Base-by-base conservation (phyloP, 2,888 invertebrate species). In the Bembecia ichneumoniformis region DNA sequence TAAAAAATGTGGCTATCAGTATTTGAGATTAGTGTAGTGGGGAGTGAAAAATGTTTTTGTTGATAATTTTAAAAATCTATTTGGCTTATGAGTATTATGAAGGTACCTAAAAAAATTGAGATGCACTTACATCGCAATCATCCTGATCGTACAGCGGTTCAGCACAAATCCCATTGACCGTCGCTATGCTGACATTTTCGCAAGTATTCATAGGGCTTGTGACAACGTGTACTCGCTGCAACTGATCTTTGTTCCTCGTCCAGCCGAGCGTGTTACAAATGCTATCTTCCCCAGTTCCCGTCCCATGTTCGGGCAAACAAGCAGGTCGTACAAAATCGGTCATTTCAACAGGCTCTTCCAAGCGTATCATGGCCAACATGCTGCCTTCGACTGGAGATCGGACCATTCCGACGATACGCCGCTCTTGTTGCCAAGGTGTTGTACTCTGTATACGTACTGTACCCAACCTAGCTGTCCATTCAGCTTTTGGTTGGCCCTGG, bases 331-430 rank as follows among this genome's bases (percentile, higher is more conserved):
- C 92, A 66, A 95, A 95, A 76, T 96, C 96, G 0, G 94, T 94
- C 66, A 92, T 90, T 51, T 86, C 84, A 0, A 95, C 89, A 0
- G 94, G 90, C 51, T 92, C 91, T 46, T 95, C 94, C 40, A 96
- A 80, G 55, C 95, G 93, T 43, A 96, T 90, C 50, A 96, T 77
- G 0, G 95, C 95, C 3, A 95, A 89, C 55, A 94, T 94, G 59
- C 95, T 96, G 16, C 96, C 96, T 74, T 96, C 96, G 0, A 96
- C 94, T 0, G 96, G 96, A 0, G 95, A 95, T 59, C 95, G 94
- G 13, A 95, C 92, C 93, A 96, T 94, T 34, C 96, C 95, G 3
- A 96, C 90, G 48, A 95, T 92, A 50, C 94, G 88, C 47, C 94
- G 88, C 59, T 96, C 94, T 70, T 95, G 96, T 60, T 95, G 94